Evolutionary conservation across 1,140 invertebrate genomes (phyloP).

Genomic region (Sarcophaga peregrina): DNA sequence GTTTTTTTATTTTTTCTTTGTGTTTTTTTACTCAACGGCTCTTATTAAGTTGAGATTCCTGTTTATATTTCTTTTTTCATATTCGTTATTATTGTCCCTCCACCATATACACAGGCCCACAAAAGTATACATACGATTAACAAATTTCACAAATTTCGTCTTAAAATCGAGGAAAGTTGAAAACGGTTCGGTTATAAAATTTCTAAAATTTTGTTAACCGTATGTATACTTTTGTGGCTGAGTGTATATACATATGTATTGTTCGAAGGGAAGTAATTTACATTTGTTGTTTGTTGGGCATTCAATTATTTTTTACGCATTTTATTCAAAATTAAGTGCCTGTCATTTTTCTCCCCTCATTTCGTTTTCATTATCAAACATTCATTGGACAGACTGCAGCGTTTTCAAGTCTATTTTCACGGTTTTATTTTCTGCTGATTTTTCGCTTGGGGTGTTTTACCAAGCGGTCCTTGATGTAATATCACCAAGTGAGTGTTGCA

Average conservation of each 20-base stretch:
- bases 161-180: too few relatives aligned
- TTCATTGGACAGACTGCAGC: not conserved
- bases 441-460: not conserved
- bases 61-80: not conserved
- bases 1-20: too few relatives aligned
- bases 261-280: not conserved
- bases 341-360: slow-evolving; percentile 34
- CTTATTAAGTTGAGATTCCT: slow-evolving; percentile 36
- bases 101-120: too few relatives aligned
- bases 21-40: slow-evolving; percentile 35
- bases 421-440: not conserved
- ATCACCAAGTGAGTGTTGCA: too few relatives aligned
- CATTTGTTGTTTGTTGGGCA: slow-evolving; percentile 25
- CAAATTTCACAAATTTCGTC: too few relatives aligned
- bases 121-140: too few relatives aligned
- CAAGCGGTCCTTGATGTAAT: not conserved
- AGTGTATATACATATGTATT: not conserved
- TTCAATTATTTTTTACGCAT: slow-evolving; percentile 40
- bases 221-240: too few relatives aligned
- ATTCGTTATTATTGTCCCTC: too few relatives aligned
- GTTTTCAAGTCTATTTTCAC: slow-evolving; percentile 18
- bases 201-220: too few relatives aligned
- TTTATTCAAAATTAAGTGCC: slow-evolving; percentile 44
- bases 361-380: not conserved
- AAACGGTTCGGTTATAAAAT: too few relatives aligned